Conservation (phyloP, 2,888 invertebrate genomes). For the Ectobius pallidus region DNA sequence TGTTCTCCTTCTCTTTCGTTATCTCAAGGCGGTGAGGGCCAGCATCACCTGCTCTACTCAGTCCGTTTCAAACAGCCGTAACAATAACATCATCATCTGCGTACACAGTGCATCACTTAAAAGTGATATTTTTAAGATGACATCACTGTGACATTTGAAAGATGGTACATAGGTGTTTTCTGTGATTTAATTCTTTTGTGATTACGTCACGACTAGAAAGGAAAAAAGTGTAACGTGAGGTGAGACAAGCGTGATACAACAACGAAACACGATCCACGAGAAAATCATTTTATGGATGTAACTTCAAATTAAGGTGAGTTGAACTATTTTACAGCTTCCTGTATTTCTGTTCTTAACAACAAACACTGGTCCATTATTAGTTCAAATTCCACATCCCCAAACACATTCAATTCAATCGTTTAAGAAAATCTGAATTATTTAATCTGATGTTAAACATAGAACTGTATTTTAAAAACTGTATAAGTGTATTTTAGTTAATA, state of each 20-base stretch:
- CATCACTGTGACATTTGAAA: neutral
- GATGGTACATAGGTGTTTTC: neutral
- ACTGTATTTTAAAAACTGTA: too few relatives aligned
- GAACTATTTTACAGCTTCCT: too few relatives aligned
- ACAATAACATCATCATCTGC: neutral
- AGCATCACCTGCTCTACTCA: neutral
- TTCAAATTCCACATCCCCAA: too few relatives aligned
- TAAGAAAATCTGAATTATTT: too few relatives aligned
- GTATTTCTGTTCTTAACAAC: too few relatives aligned
- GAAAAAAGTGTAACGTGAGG: neutral
- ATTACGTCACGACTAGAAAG: too few relatives aligned
- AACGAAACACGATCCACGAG: neutral
- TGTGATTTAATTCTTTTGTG: neutral
- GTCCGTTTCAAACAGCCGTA: neutral
- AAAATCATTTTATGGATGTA: neutral
- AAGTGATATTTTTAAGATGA: neutral
- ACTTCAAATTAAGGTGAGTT: neutral
- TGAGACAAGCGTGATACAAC: neutral
- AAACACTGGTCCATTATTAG: too few relatives aligned
- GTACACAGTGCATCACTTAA: neutral
- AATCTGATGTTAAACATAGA: too few relatives aligned
- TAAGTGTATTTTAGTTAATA: too few relatives aligned
- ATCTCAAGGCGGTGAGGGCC: neutral
- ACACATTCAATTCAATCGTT: too few relatives aligned
- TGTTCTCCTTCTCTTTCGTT: neutral